phyloP scores from a whole-genome alignment of 2,113 vertebrate species.

The Pimephales promelas region DNA sequence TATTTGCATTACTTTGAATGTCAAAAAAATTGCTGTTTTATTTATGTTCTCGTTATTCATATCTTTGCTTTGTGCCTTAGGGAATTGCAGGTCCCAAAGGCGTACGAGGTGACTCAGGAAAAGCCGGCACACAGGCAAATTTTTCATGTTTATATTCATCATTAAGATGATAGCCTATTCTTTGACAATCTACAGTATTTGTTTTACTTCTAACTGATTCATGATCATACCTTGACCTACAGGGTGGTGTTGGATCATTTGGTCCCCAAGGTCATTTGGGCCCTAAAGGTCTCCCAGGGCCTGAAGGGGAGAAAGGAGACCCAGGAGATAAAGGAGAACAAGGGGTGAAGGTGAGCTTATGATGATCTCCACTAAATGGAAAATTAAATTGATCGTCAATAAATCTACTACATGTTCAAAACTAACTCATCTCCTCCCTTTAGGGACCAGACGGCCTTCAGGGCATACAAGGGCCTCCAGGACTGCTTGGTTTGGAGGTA shows the following conservation, averaged over 20 bases:
- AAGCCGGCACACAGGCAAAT: conserved; percentile 72
- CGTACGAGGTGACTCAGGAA: conserved; percentile 77
- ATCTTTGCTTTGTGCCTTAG: conserved; percentile 60
- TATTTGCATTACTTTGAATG: background rate
- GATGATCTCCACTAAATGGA: background rate
- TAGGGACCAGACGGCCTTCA: conserved; percentile 78
- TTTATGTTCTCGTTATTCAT: background rate
- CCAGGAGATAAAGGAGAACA: conserved; percentile 72
- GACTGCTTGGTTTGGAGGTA: conserved; percentile 77
- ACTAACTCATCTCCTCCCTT: conserved; percentile 22
- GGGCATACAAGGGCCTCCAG: conserved; percentile 74
- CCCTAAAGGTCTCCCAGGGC: conserved; percentile 74
- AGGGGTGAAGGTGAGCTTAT: conserved; percentile 74
- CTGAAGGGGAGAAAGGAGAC: conserved; percentile 73
- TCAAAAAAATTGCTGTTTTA: background rate
- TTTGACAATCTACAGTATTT: background rate
- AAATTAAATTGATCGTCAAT: background rate
- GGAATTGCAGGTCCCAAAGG: conserved; percentile 76
- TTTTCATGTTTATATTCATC: background rate
- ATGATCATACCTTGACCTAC: background rate
- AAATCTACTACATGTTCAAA: background rate
- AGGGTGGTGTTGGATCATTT: conserved; percentile 71
- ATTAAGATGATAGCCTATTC: background rate
- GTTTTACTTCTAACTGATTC: background rate
- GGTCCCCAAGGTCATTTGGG: conserved; percentile 75